Evolutionary conservation across 2,113 vertebrate genomes (phyloP).

Genomic region (Callaeas wilsoni): DNA sequence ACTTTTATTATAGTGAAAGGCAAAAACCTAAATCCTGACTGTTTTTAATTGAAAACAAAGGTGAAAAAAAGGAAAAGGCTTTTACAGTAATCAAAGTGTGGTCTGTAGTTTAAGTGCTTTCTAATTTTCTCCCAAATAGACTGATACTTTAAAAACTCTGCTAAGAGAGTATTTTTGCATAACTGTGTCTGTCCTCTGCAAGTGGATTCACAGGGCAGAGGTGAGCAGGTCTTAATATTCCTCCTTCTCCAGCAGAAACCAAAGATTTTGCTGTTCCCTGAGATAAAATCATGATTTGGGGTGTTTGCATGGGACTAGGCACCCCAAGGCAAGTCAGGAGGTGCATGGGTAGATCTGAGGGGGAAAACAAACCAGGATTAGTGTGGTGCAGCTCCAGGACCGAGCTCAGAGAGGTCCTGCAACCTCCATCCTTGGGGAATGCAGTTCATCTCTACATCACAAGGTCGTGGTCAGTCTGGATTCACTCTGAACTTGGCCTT

Average conservation of each 20-base stretch:
- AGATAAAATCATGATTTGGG: neutral
- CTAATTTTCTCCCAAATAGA: neutral
- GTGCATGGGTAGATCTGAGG: neutral
- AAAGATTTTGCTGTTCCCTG: neutral
- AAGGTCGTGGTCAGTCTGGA: neutral
- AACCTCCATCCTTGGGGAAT: neutral
- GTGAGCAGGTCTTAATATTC: neutral
- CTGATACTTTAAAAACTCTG: neutral
- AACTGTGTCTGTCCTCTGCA: neutral
- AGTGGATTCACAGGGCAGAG: neutral
- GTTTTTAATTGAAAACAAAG: constrained; percentile 24
- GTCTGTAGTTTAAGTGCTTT: neutral
- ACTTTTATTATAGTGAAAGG: constrained; percentile 5
- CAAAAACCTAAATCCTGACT: neutral
- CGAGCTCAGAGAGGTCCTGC: neutral
- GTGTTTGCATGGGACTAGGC: neutral
- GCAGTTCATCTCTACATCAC: neutral
- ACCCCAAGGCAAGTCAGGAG: neutral
- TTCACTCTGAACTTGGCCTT: neutral
- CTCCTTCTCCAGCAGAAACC: neutral
- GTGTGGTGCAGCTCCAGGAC: fast-evolving
- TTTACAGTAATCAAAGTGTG: neutral
- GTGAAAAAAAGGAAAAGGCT: neutral
- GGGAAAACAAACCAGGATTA: neutral
- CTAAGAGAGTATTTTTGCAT: neutral